phyloP scores from a whole-genome alignment of 2,797 vertebrate genomes.

The Steatocranus sp. region DNA sequence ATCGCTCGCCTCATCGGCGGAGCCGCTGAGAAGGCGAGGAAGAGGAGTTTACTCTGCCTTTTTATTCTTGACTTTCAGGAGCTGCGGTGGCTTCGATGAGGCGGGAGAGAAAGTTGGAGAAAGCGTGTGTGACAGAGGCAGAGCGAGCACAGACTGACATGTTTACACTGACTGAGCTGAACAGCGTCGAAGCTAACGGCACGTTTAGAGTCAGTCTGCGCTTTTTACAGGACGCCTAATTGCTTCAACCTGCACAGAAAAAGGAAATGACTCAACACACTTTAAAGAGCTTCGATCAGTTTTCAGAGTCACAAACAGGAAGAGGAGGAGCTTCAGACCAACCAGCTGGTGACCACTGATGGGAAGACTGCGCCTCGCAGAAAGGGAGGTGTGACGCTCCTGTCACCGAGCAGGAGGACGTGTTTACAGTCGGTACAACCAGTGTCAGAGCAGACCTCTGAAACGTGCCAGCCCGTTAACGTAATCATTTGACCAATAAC shows the following conservation, averaged over 20 bases:
- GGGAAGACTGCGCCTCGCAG: not conserved
- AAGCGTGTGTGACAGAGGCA: not conserved
- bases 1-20: not conserved
- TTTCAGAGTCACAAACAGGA: not conserved
- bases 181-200: not conserved
- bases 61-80: not conserved
- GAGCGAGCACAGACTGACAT: not conserved
- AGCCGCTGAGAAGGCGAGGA: not conserved
- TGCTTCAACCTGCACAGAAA: not conserved
- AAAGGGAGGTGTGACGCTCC: not conserved
- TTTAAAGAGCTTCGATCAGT: not conserved
- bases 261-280: not conserved
- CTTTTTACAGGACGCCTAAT: not conserved
- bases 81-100: not conserved
- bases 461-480: accelerated
- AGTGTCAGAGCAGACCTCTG: not conserved
- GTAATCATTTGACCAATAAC: not conserved
- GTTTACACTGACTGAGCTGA: not conserved
- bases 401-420: not conserved
- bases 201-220: not conserved
- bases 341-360: not conserved
- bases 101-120: not conserved
- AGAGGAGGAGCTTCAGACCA: not conserved
- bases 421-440: not conserved
- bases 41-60: not conserved